Percentiles rank a stretch among this genome's conserved stretches.
Conservation (phyloP, 2,797 vertebrate genomes). For the Sebastes itinus region DNA sequence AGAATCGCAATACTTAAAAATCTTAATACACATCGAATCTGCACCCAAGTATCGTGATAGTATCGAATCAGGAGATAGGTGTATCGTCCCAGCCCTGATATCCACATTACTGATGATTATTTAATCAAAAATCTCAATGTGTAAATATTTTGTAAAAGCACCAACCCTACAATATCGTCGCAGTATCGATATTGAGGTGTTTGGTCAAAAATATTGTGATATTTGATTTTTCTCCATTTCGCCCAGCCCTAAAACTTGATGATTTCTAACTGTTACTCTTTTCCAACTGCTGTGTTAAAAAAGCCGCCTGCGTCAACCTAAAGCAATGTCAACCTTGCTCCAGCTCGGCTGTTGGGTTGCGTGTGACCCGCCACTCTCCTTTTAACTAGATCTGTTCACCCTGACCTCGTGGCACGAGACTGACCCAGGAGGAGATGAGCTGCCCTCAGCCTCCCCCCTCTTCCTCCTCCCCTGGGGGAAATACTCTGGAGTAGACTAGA, state of each 20-base stretch:
- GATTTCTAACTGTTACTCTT: background rate
- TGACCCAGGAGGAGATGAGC: conserved; percentile 31
- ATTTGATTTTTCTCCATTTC: too few relatives aligned
- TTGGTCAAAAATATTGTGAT: too few relatives aligned
- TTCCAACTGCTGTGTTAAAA: background rate
- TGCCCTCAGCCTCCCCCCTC: background rate
- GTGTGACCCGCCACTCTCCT: conserved; percentile 10
- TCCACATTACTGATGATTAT: too few relatives aligned
- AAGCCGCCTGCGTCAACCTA: background rate
- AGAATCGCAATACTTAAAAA: too few relatives aligned
- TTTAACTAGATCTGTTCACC: conserved; percentile 27
- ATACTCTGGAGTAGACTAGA: background rate
- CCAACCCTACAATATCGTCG: too few relatives aligned
- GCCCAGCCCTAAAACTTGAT: background rate
- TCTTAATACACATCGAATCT: too few relatives aligned
- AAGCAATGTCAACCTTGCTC: background rate
- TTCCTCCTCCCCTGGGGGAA: background rate
- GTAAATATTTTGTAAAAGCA: too few relatives aligned
- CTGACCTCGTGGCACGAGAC: conserved; percentile 30
- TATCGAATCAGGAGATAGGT: too few relatives aligned
- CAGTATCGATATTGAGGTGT: too few relatives aligned
- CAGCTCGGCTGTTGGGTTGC: background rate
- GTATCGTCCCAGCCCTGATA: too few relatives aligned
- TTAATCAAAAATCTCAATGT: too few relatives aligned
- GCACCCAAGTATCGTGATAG: too few relatives aligned